phyloP scores from a whole-genome alignment of 2,113 vertebrate genomes.

The Patagioenas fasciata region DNA sequence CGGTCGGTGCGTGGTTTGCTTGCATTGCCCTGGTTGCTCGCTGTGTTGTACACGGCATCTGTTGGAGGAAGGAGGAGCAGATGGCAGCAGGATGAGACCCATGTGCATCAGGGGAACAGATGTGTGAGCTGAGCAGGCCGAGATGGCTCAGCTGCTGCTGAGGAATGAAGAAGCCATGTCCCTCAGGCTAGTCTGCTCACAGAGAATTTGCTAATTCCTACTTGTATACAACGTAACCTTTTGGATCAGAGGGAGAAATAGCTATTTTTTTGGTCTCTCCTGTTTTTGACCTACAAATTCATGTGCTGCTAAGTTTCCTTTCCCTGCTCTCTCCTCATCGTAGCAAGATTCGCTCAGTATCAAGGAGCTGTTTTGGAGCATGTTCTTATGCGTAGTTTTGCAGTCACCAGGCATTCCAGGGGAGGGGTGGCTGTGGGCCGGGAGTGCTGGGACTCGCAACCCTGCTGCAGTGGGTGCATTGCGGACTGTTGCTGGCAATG shows the following conservation, averaged over 20 bases:
- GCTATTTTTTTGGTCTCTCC: background rate
- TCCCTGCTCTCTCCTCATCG: background rate
- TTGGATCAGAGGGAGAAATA: background rate
- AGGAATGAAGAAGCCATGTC: background rate
- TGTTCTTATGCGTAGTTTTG: background rate
- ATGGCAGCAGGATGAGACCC: background rate
- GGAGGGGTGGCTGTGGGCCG: too few species aligned
- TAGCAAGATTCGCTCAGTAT: background rate
- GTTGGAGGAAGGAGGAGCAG: background rate
- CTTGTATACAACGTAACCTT: background rate
- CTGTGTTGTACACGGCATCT: background rate
- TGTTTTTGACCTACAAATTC: background rate
- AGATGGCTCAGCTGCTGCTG: background rate
- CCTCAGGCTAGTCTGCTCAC: background rate
- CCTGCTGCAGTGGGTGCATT: background rate
- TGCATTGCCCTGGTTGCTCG: background rate
- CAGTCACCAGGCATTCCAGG: background rate
- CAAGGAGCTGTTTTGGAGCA: background rate
- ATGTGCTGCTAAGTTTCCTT: background rate
- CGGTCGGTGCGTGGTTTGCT: fast-evolving
- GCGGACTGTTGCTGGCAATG: background rate
- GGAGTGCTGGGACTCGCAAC: background rate
- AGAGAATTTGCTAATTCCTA: background rate
- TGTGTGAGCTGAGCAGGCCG: background rate
- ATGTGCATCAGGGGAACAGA: background rate